Evolutionary conservation across 2,113 vertebrate species (phyloP).

Genomic region (Turnix velox): DNA sequence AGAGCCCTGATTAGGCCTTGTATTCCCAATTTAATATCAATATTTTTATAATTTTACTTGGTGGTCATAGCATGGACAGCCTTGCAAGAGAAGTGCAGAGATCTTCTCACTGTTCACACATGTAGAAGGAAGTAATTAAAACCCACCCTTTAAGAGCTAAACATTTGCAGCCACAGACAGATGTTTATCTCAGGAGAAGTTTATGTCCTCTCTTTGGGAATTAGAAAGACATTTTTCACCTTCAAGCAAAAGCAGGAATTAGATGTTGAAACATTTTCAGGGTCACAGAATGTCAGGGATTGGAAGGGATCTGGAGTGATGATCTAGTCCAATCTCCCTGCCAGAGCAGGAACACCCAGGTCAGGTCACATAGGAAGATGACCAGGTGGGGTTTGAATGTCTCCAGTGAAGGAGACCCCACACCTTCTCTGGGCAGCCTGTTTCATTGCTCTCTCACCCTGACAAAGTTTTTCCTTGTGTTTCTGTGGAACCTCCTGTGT

Average conservation of each 20-base stretch:
- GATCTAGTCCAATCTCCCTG: no score
- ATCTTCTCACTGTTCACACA: not conserved
- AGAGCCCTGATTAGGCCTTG: not conserved
- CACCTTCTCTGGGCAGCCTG: no score
- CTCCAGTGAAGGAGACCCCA: no score
- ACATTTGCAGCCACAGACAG: not conserved
- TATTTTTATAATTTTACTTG: not conserved
- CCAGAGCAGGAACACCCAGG: no score
- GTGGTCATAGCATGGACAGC: not conserved
- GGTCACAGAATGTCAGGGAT: no score
- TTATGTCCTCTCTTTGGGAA: not conserved
- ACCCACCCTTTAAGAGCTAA: not conserved
- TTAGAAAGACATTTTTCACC: not conserved
- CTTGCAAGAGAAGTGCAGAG: not conserved
- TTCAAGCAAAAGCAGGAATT: not conserved
- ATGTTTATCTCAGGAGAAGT: constrained; percentile 8
- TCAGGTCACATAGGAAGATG: no score
- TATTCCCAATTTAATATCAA: not conserved
- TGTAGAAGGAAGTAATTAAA: not conserved
- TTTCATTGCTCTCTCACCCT: no score
- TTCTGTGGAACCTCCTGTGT: no score
- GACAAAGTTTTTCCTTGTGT: no score
- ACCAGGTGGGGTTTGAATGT: no score
- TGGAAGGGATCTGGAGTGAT: no score
- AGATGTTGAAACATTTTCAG: not conserved